Evolutionary conservation across 2,113 vertebrate genomes (phyloP).

Genomic region (Raja brachyura): DNA sequence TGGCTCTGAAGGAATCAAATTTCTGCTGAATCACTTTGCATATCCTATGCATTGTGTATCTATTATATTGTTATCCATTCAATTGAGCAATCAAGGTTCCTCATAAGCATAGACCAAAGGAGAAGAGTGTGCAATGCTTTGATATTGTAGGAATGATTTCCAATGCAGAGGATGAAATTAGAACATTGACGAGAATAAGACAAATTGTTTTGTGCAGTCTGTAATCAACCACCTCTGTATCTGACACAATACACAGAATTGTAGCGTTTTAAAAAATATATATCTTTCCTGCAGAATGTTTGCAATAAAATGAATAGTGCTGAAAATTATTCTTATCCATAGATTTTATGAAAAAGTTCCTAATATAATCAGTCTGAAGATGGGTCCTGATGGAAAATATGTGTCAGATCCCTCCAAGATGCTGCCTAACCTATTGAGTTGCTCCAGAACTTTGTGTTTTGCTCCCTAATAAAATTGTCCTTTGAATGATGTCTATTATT

Average conservation of each 20-base stretch:
- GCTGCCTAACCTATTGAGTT: too few relatives aligned
- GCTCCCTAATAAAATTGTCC: background rate
- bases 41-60: background rate
- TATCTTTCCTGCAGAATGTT: background rate
- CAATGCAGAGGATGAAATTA: background rate
- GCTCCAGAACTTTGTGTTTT: too few relatives aligned
- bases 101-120: background rate
- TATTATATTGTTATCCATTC: background rate
- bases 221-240: background rate
- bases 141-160: background rate
- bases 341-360: background rate
- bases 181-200: background rate
- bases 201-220: background rate
- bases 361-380: too few relatives aligned
- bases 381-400: too few relatives aligned
- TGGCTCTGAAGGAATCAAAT: background rate
- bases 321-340: background rate
- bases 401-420: too few relatives aligned
- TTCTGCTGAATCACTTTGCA: background rate
- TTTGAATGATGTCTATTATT: background rate
- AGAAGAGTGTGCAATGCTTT: background rate
- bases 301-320: background rate
- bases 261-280: too few relatives aligned
- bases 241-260: background rate
- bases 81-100: conserved; percentile 10